Evolutionary conservation across 2,888 invertebrate genomes (phyloP).

Genomic region (Drosophila affinis): DNA sequence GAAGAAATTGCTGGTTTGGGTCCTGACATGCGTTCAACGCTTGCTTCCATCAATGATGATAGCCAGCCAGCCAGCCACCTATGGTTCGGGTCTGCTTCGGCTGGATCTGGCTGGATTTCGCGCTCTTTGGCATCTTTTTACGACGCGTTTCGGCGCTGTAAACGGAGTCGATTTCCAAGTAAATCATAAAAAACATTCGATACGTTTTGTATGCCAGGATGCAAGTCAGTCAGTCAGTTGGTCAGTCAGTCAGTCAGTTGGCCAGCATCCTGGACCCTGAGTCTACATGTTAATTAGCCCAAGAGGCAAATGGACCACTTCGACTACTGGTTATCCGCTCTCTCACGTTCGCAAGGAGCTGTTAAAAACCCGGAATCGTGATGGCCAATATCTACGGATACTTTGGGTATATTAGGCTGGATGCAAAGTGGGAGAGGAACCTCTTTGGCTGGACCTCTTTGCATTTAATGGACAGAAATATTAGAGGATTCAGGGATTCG

Average conservation of each 20-base stretch:
- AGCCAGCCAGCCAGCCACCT: conserved; percentile 31
- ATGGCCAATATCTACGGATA: background rate
- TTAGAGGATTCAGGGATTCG: too few relatives aligned
- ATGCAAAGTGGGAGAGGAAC: background rate
- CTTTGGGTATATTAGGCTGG: background rate
- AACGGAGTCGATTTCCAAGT: conserved; percentile 71
- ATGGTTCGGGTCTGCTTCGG: conserved; percentile 11
- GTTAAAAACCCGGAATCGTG: conserved; percentile 61
- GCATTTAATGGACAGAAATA: too few relatives aligned
- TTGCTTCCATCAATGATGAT: conserved; percentile 61
- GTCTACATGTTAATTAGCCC: conserved; percentile 76
- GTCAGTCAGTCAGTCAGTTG: conserved; percentile 9
- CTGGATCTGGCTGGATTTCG: conserved; percentile 23
- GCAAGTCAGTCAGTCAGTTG: conserved; percentile 19
- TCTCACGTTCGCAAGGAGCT: conserved; percentile 79
- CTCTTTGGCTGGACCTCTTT: too few relatives aligned
- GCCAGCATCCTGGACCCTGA: conserved; percentile 45
- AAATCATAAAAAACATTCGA: conserved; percentile 76
- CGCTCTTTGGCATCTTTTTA: conserved; percentile 64
- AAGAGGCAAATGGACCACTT: conserved; percentile 36
- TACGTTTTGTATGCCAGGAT: conserved; percentile 39
- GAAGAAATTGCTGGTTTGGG: conserved; percentile 54
- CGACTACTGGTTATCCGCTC: conserved; percentile 73
- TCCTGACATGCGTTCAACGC: conserved; percentile 59
- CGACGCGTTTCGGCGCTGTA: conserved; percentile 53